Evolutionary conservation across 2,888 invertebrate genomes (phyloP).

Genomic region (Lasius fuliginosus): DNA sequence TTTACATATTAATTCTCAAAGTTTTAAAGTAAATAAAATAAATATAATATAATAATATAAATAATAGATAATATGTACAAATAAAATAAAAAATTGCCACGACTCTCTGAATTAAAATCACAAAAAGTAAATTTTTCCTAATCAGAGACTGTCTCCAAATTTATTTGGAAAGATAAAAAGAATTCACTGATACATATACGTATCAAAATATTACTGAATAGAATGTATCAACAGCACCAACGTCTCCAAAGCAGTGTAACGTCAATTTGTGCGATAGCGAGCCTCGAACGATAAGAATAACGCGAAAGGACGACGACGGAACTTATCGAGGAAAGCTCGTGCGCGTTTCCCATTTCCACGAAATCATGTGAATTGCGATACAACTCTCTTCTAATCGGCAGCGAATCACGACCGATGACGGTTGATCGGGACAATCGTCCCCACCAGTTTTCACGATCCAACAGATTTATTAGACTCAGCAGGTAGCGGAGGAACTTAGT

Average conservation of each 20-base stretch:
- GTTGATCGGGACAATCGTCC: neutral
- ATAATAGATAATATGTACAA: neutral
- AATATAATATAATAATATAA: neutral
- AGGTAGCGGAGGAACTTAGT: constrained; percentile 8
- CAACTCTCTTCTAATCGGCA: neutral
- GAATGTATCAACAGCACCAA: neutral
- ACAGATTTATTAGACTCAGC: constrained; percentile 4
- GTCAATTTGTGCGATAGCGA: neutral
- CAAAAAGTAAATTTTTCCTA: neutral
- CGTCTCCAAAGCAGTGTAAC: neutral
- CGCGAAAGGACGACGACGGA: neutral
- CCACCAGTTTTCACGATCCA: constrained; percentile 3
- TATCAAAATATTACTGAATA: neutral
- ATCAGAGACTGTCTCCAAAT: neutral
- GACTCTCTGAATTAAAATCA: neutral
- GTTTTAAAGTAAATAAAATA: neutral
- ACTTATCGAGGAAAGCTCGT: neutral
- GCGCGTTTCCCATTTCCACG: neutral
- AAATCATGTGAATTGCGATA: neutral
- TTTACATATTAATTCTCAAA: neutral
- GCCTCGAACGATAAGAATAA: neutral
- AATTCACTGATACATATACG: neutral
- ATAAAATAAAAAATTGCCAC: neutral
- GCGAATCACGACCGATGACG: neutral
- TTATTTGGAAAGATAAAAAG: neutral